These are phyloP conservation scores for Pissodes strobi DNA, from an alignment of 1,140 invertebrate species.

Conservation along the genomic window DNA sequence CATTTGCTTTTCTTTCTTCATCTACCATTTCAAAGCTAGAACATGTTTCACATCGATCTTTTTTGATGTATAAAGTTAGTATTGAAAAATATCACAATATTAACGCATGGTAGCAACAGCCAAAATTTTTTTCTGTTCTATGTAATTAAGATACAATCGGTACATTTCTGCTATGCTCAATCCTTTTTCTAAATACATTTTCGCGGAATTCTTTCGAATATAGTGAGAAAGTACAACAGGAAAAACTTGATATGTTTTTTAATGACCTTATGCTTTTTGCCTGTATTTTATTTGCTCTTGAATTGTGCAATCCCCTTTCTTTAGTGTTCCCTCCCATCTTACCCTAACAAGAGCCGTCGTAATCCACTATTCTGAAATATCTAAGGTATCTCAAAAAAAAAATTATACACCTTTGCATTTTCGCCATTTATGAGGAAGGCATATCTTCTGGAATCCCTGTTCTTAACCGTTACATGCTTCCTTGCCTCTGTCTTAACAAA, in stretches of 20 bases:
- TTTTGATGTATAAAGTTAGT: too few relatives aligned
- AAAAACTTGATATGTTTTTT: not conserved
- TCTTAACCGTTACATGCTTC: not conserved
- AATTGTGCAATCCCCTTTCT: not conserved
- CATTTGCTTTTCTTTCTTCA: too few relatives aligned
- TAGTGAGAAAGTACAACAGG: not conserved
- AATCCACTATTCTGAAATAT: not conserved
- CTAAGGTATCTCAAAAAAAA: not conserved
- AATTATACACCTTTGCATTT: not conserved
- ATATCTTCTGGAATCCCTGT: not conserved
- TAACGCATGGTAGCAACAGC: too few relatives aligned
- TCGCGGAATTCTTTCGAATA: too few relatives aligned
- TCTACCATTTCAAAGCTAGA: too few relatives aligned
- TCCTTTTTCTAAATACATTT: not conserved
- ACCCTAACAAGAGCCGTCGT: not conserved
- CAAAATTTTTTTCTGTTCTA: too few relatives aligned
- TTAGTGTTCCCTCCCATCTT: not conserved
- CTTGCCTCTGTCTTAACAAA: not conserved
- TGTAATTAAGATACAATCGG: too few relatives aligned
- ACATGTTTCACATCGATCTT: too few relatives aligned
- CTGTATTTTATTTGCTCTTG: not conserved
- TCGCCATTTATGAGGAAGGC: not conserved
- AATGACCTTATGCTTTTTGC: not conserved
- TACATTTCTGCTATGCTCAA: not conserved
- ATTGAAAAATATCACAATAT: too few relatives aligned